phyloP scores from a whole-genome alignment of 2,888 invertebrate genomes.

The Epicampocera succincta region DNA sequence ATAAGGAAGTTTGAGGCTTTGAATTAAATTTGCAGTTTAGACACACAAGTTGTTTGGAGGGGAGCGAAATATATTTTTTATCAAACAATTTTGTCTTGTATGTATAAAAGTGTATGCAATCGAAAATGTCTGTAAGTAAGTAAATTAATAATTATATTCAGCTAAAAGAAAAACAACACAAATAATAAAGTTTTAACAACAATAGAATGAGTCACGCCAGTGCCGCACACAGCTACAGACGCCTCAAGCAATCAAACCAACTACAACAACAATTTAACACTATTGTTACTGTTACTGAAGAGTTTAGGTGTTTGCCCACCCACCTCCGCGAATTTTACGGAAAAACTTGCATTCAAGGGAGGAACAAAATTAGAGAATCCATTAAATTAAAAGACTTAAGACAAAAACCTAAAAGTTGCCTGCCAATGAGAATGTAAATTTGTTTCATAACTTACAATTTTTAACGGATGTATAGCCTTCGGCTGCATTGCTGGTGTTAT shows the following conservation, averaged over 20 bases:
- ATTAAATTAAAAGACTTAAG: slow-evolving; percentile 50
- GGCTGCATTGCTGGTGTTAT: slow-evolving; percentile 78
- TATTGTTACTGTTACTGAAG: slow-evolving; percentile 8
- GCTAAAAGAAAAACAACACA: background rate
- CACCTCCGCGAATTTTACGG: background rate
- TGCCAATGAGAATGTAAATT: too few relatives aligned
- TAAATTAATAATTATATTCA: background rate
- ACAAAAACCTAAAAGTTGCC: slow-evolving; percentile 21
- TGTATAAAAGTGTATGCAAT: background rate
- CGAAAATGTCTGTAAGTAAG: background rate
- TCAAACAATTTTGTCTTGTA: too few relatives aligned
- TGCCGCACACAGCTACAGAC: slow-evolving; percentile 3
- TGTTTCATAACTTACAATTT: slow-evolving; percentile 80
- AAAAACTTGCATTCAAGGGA: slow-evolving; percentile 40
- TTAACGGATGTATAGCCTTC: slow-evolving; percentile 82
- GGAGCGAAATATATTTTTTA: too few relatives aligned
- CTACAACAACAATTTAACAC: background rate
- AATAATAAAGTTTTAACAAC: slow-evolving; percentile 2
- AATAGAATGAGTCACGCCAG: slow-evolving; percentile 34
- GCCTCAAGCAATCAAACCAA: background rate
- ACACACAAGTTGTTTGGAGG: background rate
- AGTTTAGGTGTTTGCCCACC: background rate
- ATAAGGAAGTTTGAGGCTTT: slow-evolving; percentile 12
- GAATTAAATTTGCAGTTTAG: slow-evolving; percentile 1
- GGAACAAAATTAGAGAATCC: background rate